A percentile compares a stretch with the other conserved stretches of the same genome.
Conservation (phyloP, 2,113 vertebrate genomes). For the Cromileptes altivelis region DNA sequence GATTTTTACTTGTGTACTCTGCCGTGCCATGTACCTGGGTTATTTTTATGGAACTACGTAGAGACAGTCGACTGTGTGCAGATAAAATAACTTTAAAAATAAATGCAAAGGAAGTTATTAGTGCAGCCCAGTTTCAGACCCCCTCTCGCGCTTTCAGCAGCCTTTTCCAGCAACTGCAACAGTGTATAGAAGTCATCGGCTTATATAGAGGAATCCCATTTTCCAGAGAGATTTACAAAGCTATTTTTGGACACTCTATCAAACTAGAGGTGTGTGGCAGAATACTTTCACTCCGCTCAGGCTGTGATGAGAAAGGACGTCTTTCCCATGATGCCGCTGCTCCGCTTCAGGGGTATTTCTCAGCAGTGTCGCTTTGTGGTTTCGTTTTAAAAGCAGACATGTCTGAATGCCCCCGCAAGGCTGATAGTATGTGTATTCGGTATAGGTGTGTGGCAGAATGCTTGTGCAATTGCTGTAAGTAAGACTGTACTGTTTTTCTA, state of each 20-base stretch:
- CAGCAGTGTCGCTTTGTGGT: conserved; percentile 6
- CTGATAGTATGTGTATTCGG: neutral
- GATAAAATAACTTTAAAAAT: conserved; percentile 15
- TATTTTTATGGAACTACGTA: neutral
- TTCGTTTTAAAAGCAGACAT: conserved; percentile 29
- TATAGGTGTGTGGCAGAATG: neutral
- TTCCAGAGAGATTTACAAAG: conserved; percentile 60
- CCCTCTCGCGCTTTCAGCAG: neutral
- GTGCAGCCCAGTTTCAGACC: neutral
- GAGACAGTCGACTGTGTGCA: neutral
- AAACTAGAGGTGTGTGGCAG: conserved; percentile 48
- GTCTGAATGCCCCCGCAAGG: neutral
- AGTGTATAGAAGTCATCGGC: conserved; percentile 20
- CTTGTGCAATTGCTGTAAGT: neutral
- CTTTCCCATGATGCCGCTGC: conserved; percentile 30
- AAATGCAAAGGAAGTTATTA: neutral
- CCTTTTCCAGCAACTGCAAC: neutral
- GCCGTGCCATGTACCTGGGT: neutral
- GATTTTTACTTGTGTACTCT: neutral
- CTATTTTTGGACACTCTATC: conserved; percentile 57
- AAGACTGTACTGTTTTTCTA: neutral
- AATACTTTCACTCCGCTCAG: conserved; percentile 15
- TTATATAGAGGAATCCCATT: conserved; percentile 69
- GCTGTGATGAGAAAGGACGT: conserved; percentile 29
- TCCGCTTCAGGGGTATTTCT: conserved; percentile 14